Evolutionary conservation across 2,113 vertebrate genomes (phyloP).

Genomic region (Pontoporia blainvillei): DNA sequence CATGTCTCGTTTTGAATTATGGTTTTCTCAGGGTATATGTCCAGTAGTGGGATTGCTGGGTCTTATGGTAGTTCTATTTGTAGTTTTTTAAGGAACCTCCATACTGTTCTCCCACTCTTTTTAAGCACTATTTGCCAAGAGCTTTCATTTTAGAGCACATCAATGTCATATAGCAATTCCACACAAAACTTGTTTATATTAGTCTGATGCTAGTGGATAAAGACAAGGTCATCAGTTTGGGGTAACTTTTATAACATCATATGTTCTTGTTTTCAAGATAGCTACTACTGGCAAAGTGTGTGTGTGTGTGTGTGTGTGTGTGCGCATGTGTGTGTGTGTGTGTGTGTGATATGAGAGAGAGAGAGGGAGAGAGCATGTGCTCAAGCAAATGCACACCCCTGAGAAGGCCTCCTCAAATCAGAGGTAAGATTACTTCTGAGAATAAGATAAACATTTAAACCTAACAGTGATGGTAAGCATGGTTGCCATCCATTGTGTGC

Average conservation of each 20-base stretch:
- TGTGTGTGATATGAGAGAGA: neutral
- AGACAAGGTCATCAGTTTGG: neutral
- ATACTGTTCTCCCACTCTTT: neutral
- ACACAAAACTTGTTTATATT: neutral
- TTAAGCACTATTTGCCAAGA: neutral
- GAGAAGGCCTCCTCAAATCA: neutral
- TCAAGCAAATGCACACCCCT: neutral
- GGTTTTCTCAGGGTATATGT: too few relatives aligned
- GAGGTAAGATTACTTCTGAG: neutral
- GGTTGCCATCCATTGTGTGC: neutral
- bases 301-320: too few relatives aligned
- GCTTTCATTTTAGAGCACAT: neutral
- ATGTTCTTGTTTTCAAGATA: neutral
- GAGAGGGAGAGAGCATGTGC: too few relatives aligned
- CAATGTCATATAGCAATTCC: neutral
- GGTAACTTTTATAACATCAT: neutral
- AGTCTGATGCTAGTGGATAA: neutral
- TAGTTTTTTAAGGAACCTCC: too few relatives aligned
- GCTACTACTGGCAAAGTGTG: neutral
- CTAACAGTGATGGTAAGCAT: neutral
- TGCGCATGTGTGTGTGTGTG: neutral
- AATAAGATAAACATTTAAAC: neutral
- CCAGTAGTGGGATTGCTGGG: too few relatives aligned
- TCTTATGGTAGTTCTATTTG: too few relatives aligned
- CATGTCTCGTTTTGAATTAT: too few relatives aligned